These are phyloP conservation scores for Drosophila miranda DNA, from an alignment of 1,140 invertebrate genomes.

Conservation along the genomic window DNA sequence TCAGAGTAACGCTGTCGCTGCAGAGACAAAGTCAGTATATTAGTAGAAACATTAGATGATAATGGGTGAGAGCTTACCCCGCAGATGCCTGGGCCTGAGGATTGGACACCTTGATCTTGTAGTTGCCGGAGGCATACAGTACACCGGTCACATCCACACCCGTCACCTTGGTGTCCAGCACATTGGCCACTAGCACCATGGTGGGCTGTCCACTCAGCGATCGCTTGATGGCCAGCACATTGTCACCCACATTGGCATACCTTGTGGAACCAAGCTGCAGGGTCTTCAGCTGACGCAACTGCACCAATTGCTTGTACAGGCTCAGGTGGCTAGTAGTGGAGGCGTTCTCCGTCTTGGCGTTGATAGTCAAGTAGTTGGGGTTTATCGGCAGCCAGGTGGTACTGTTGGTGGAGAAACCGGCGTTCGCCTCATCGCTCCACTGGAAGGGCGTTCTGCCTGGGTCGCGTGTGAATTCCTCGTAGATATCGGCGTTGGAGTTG, in stretches of 20 bases:
- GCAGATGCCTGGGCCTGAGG: slow-evolving; percentile 36
- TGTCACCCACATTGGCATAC: slow-evolving; percentile 58
- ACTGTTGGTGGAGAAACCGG: slow-evolving; percentile 83
- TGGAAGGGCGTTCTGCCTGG: slow-evolving; percentile 89
- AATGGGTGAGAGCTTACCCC: slow-evolving; percentile 53
- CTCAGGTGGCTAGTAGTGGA: slow-evolving; percentile 61
- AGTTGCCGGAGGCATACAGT: slow-evolving; percentile 45
- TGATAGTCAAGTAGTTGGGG: slow-evolving; percentile 84
- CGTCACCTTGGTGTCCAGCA: slow-evolving; percentile 39
- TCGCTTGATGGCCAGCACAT: slow-evolving; percentile 62
- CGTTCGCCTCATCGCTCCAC: slow-evolving; percentile 85
- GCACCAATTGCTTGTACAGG: slow-evolving; percentile 71
- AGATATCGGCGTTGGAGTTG: slow-evolving; percentile 83
- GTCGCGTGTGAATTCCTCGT: slow-evolving; percentile 85
- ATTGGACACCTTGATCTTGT: slow-evolving; percentile 57
- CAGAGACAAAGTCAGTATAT: background rate
- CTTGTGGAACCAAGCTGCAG: slow-evolving; percentile 81
- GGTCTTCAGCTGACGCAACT: slow-evolving; percentile 58
- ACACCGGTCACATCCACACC: slow-evolving; percentile 45
- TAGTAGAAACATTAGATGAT: slow-evolving; percentile 1
- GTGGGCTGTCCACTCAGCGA: slow-evolving; percentile 39
- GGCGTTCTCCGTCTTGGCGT: slow-evolving; percentile 73
- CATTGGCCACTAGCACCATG: slow-evolving; percentile 66
- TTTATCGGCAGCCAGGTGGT: slow-evolving; percentile 87
- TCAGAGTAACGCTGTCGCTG: slow-evolving; percentile 48